Base-by-base conservation (phyloP, 2,888 invertebrate species). In the Nemapogon koenigi region DNA sequence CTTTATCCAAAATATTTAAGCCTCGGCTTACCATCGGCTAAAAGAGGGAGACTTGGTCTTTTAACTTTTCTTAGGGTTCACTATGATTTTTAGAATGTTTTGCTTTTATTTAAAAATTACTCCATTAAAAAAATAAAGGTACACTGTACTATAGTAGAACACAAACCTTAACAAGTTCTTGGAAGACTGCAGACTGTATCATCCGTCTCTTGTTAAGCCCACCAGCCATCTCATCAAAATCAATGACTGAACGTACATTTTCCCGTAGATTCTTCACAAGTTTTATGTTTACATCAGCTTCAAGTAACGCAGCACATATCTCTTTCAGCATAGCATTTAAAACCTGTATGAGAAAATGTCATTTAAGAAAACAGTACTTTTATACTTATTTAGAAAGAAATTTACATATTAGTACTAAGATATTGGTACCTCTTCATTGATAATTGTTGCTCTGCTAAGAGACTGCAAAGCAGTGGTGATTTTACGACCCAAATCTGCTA, bases 151-250 rank as follows among this genome's bases (percentile, higher is more conserved):
- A 8, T n/a, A 22, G 19, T 11, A 25, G 3, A 15, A 2, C n/a
- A n/a, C n/a, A n/a, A 67, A 94, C 92, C 83, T 98, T 98, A 7
- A 97, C 91, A 38, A 99, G 87, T 79, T 99, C 98, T 64, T 97
- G 95, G 70, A 97, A 98, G 1, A 99, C 98, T 38, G 97, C 97
- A 50, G 94, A 98, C 64, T 99, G 98, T 53, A 99, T 99, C 94
- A 99, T 96, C 41, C 97, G 85, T 37, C 98, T 82, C 62, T 99
- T 99, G 69, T 99, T 99, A 33, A 99, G 87, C 4, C 99, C 99
- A 26, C 92, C 92, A 51, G 97, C 97, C 96, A 99, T 99, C 66
- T 99, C 99, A 60, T 99, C 98, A 71, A 99, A 99, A 72, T 99
- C 97, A 66, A 99, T 98, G 46, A 96, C 95, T 32, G 91, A 86